Evolutionary conservation across 2,113 vertebrate species (phyloP), one percentile per base, ranked within the genome.

Genomic region (Leucosticte australis): DNA sequence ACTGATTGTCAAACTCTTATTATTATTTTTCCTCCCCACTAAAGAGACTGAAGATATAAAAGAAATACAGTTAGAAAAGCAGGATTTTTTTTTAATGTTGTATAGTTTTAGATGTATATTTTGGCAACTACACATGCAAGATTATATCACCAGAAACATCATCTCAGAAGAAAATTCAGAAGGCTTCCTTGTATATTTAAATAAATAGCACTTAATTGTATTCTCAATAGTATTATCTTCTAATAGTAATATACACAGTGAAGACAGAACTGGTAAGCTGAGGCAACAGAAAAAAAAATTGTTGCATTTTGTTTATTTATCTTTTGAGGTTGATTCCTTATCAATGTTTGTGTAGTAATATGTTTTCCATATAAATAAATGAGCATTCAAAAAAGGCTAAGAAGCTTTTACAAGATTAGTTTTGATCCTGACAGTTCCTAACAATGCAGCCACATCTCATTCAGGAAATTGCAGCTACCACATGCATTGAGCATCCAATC

Each of bases 391-490:
- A 80, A 83, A 81, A 8, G 22, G 5, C 63, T 83, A 79, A 89
- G 78, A 74, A 86, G 33, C 13, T 93, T 92, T 92, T 94, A 90
- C 50, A 91, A 91, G 75, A 80, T 86, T 74, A 60, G 47, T 74
- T 83, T 86, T 83, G 79, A 83, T 56, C 63, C 82, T 92, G 39
- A 78, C 10, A 50, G 11, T 44, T 94, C 55, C 39, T 93, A 55
- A 93, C 67, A 94, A 83, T 37, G 39, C 24, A 86, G 33, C 15
- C 30, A 62, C 52, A 65, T 69, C 17, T 90, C 47, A 59, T 80
- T 80, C 85, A 83, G 94, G 93, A 96, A 94, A 95, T 90, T 86
- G 78, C 50, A 82, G 37, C 70, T 91, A 59, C 62, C 22, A n/a
- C 19, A 62, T 13, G 28, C 53, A 63, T 19, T 83, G 59, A 91